These are phyloP conservation scores for Chromis chromis DNA, from an alignment of 2,797 vertebrate genomes.

Conservation along the genomic window DNA sequence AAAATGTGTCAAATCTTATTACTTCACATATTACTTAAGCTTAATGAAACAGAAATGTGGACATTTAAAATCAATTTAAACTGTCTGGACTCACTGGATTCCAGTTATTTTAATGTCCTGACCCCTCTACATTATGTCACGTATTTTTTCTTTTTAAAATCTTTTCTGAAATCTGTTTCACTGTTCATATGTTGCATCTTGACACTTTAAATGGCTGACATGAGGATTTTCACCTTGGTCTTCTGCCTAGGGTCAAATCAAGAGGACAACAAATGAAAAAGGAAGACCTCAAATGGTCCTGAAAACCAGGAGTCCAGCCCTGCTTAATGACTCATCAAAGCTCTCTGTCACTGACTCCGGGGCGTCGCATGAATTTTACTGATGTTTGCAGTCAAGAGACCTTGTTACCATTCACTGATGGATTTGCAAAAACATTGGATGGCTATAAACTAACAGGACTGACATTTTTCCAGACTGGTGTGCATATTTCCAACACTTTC, in stretches of 20 bases:
- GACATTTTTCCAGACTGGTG: constrained; percentile 53
- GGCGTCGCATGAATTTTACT: constrained; percentile 33
- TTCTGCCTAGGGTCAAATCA: constrained; percentile 44
- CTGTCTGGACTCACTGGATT: background rate
- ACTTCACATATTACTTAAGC: background rate
- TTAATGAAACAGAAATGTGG: background rate
- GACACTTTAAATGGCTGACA: constrained; percentile 41
- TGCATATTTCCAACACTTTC: constrained; percentile 67
- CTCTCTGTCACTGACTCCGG: constrained; percentile 33
- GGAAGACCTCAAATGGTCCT: constrained; percentile 56
- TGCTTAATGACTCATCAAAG: constrained; percentile 27
- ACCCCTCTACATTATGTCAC: background rate
- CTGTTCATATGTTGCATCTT: constrained; percentile 56
- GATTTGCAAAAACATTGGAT: constrained; percentile 60
- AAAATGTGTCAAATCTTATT: background rate
- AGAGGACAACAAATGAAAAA: constrained; percentile 43
- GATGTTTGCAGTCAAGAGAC: constrained; percentile 42
- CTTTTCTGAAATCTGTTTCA: background rate
- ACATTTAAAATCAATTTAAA: background rate
- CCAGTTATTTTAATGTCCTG: background rate
- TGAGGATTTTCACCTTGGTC: constrained; percentile 45
- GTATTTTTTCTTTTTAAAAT: constrained; percentile 3
- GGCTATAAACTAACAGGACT: constrained; percentile 59
- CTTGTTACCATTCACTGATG: constrained; percentile 48
- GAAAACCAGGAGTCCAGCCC: constrained; percentile 43